Percentiles rank a stretch among this genome's conserved stretches.
phyloP scores from a whole-genome alignment of 2,888 invertebrate genomes.

The Callimorpha dominula region DNA sequence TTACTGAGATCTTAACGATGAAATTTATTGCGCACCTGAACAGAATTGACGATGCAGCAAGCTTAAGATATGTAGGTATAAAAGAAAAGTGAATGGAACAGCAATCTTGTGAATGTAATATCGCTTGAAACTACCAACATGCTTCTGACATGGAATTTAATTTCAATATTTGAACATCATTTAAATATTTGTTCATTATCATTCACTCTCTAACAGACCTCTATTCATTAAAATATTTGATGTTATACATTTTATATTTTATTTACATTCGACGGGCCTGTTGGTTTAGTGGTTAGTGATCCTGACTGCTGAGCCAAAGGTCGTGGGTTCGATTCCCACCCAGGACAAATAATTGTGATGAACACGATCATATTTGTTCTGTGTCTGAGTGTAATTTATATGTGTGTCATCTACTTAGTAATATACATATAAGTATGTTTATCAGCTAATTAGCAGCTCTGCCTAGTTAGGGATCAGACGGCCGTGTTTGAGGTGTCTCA shows the following conservation, averaged over 20 bases:
- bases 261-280: not conserved
- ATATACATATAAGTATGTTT: too few species aligned
- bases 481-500: too few species aligned
- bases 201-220: slow-evolving; percentile 6
- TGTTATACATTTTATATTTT: not conserved
- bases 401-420: too few species aligned
- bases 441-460: too few species aligned
- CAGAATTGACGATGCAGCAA: slow-evolving; percentile 44
- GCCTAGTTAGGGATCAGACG: too few species aligned
- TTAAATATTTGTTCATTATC: slow-evolving; percentile 13
- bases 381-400: too few species aligned
- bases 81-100: slow-evolving; percentile 31
- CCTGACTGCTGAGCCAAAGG: too few species aligned
- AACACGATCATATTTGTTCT: too few species aligned
- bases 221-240: not conserved
- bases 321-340: too few species aligned
- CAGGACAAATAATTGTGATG: too few species aligned
- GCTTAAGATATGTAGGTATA: slow-evolving; percentile 22
- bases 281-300: too few species aligned
- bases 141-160: slow-evolving; percentile 20
- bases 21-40: slow-evolving; percentile 50
- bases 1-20: slow-evolving; percentile 65
- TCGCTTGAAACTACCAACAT: slow-evolving; percentile 32
- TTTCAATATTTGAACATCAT: slow-evolving; percentile 16
- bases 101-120: slow-evolving; percentile 30